Evolutionary conservation across 2,797 vertebrate species (phyloP).

Genomic region (Aselliscus stoliczkanus): DNA sequence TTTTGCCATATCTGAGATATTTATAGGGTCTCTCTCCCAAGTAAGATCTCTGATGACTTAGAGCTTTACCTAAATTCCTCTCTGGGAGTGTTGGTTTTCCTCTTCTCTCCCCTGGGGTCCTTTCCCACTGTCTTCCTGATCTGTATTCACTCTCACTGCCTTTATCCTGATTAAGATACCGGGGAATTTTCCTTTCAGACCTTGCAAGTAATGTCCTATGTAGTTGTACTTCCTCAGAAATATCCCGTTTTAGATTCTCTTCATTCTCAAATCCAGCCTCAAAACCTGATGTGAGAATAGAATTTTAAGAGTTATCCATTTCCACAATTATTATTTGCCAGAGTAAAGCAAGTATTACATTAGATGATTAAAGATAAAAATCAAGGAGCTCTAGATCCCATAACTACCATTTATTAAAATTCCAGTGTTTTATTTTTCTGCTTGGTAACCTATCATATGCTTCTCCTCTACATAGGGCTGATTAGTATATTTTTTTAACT

Average conservation of each 20-base stretch:
- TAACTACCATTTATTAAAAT: constrained; percentile 29
- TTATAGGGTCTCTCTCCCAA: constrained; percentile 56
- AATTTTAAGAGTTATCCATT: constrained; percentile 55
- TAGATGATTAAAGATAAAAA: constrained; percentile 44
- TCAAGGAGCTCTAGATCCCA: not conserved
- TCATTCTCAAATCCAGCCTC: constrained; percentile 67
- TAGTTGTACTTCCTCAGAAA: constrained; percentile 70
- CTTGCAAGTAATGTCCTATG: constrained; percentile 71
- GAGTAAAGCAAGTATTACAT: constrained; percentile 9
- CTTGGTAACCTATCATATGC: constrained; percentile 3
- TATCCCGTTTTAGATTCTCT: constrained; percentile 60
- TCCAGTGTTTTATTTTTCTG: constrained; percentile 4
- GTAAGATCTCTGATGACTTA: constrained; percentile 50
- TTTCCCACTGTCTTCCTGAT: constrained; percentile 56
- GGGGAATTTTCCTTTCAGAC: constrained; percentile 64
- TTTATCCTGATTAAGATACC: constrained; percentile 45
- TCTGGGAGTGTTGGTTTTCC: constrained; percentile 40
- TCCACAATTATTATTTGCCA: not conserved
- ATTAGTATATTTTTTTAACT: not conserved
- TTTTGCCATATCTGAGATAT: constrained; percentile 56
- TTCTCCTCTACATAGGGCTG: constrained; percentile 2
- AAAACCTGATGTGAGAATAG: constrained; percentile 63
- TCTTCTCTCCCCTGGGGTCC: constrained; percentile 32
- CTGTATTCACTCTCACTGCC: constrained; percentile 36
- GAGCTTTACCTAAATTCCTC: constrained; percentile 43